Evolutionary conservation across 2,888 invertebrate species (phyloP), one percentile per base, ranked within the genome.

Genomic region (Chloroclystis v-ata): DNA sequence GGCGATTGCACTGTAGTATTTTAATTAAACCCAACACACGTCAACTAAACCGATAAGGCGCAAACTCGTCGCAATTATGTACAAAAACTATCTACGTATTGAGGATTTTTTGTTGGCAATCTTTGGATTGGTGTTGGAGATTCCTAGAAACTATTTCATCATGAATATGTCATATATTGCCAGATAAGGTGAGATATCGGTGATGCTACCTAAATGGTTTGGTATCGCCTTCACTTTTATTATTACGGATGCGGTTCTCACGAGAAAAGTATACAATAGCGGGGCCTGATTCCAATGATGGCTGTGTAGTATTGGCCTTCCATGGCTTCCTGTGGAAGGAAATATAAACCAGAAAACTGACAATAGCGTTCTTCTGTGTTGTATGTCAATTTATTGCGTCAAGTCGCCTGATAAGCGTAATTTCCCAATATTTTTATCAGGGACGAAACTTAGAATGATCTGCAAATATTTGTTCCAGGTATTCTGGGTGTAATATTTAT

Each of bases 1-100:
- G 63, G 67, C 61, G 67, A 59, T 68, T 72, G 65, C 67, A 77
- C 74, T 76, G 79, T 77, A 73, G 71, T 69, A 67, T 69, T 68
- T 72, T 73, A 75, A 78, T 81, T 79, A 78, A 72, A 70, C 72
- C 65, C 70, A 70, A 75, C 69, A 73, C 76, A 78, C 65, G 67
- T 62, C 52, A 60, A 53, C 61, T 67, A 67, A 65, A 59, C 77
- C 43, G 69, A 78, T 78, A 83, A 65, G 82, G 80, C 43, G 49
- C 60, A 57, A 66, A 67, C 65, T 65, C 63, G 65, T 65, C 57
- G 70, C 48, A 51, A 65, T 69, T 64, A 57, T 53, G 30, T 60
- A 59, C 61, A 82, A 82, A 82, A 82, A 73, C 68, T 67, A 49
- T 72, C 62, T 61, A 59, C 67, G 37, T 64, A 69, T 60, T 66